Evolutionary conservation across 1,140 invertebrate genomes (phyloP).

Genomic region (Drosophila biarmipes): DNA sequence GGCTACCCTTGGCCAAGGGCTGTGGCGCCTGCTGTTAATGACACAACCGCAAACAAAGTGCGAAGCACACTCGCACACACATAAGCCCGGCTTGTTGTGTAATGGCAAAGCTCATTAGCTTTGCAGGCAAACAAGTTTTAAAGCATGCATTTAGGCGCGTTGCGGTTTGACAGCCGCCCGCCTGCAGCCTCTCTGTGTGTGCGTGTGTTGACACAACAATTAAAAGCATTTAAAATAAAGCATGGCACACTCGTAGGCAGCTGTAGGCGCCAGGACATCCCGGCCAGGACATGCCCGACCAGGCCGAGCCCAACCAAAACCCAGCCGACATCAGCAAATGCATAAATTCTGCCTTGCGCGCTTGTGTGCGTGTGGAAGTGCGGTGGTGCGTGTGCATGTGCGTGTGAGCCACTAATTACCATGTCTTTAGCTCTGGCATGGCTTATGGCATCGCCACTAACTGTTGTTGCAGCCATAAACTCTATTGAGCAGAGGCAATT

Average conservation of each 20-base stretch:
- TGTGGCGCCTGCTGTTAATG: constrained; percentile 80
- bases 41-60: constrained; percentile 82
- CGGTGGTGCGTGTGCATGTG: constrained; percentile 11
- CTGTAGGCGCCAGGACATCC: constrained; percentile 42
- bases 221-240: constrained; percentile 83
- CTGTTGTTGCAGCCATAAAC: constrained; percentile 48
- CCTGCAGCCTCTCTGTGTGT: constrained; percentile 45
- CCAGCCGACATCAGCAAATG: constrained; percentile 56
- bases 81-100: constrained; percentile 55
- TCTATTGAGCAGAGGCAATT: constrained; percentile 9
- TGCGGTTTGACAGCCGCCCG: constrained; percentile 74
- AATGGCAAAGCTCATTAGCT: constrained; percentile 83
- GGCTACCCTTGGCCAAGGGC: constrained; percentile 47
- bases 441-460: constrained; percentile 62
- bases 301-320: background rate
- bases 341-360: constrained; percentile 67
- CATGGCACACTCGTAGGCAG: constrained; percentile 62
- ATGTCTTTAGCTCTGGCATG: constrained; percentile 74
- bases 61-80: constrained; percentile 47
- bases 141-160: constrained; percentile 79
- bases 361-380: constrained; percentile 20
- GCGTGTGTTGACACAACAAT: constrained; percentile 79
- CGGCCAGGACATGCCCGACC: background rate
- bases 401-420: constrained; percentile 72
- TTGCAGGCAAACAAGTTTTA: constrained; percentile 80